Evolutionary conservation across 2,888 invertebrate genomes (phyloP).

Genomic region (Kuschelorhynchus macadamiae): DNA sequence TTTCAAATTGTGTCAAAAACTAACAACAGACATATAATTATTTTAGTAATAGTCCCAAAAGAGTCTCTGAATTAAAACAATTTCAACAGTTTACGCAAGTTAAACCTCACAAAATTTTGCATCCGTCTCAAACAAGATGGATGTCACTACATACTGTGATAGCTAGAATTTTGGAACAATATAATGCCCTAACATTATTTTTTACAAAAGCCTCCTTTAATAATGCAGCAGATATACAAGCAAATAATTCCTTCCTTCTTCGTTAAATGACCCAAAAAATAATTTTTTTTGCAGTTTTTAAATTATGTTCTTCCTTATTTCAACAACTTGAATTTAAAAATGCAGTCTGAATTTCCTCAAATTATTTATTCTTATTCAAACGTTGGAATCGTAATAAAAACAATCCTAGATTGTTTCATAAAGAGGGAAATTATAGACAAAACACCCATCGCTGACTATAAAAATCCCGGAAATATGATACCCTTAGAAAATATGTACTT

Average conservation of each 20-base stretch:
- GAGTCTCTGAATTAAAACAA: neutral
- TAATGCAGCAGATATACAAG: slow-evolving; percentile 11
- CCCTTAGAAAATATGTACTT: slow-evolving; percentile 42
- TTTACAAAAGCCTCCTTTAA: slow-evolving; percentile 37
- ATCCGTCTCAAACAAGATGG: slow-evolving; percentile 8
- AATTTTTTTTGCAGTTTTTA: slow-evolving; percentile 36
- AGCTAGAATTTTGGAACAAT: slow-evolving; percentile 33
- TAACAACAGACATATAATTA: neutral
- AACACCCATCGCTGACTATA: slow-evolving; percentile 24
- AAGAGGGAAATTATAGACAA: slow-evolving; percentile 22
- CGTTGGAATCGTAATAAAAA: slow-evolving; percentile 26
- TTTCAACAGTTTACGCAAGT: neutral
- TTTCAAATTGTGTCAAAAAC: neutral
- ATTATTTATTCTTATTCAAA: slow-evolving; percentile 26
- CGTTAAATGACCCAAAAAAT: slow-evolving; percentile 11
- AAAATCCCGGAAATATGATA: slow-evolving; percentile 36
- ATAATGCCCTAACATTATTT: slow-evolving; percentile 29
- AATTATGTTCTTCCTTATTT: slow-evolving; percentile 35
- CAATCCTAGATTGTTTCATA: slow-evolving; percentile 32
- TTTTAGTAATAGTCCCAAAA: slow-evolving; percentile 2
- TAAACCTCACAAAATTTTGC: neutral
- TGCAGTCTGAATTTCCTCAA: slow-evolving; percentile 44
- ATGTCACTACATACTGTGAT: slow-evolving; percentile 23
- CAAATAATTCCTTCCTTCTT: slow-evolving; percentile 13
- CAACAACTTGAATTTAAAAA: slow-evolving; percentile 32